Evolutionary conservation across 2,888 invertebrate species (phyloP).

Genomic region (Drosophila ezoana): DNA sequence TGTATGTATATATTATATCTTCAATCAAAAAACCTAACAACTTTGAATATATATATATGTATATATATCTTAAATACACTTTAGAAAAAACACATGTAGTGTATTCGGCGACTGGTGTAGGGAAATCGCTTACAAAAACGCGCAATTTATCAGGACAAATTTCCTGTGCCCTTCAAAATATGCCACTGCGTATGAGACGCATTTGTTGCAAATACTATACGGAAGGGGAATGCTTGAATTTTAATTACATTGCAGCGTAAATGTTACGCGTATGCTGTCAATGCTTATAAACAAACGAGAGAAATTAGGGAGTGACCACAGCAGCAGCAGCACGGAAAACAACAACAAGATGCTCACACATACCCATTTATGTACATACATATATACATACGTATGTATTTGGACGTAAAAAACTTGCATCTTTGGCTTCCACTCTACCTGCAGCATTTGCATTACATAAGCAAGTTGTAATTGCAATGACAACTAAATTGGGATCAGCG

Average conservation of each 20-base stretch:
- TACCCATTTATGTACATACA: not conserved
- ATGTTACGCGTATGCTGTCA: slow-evolving; percentile 19
- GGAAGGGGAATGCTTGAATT: not conserved
- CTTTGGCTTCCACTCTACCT: slow-evolving; percentile 2
- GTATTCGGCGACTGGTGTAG: not conserved
- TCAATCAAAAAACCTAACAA: too few species aligned
- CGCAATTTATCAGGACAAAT: slow-evolving; percentile 37
- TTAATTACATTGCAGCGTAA: slow-evolving; percentile 27
- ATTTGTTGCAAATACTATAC: slow-evolving; percentile 7
- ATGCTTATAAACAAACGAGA: slow-evolving; percentile 69
- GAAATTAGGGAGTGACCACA: slow-evolving; percentile 14
- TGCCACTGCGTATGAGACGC: not conserved
- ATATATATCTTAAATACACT: too few species aligned
- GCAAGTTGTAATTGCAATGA: slow-evolving; percentile 13
- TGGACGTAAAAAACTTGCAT: slow-evolving; percentile 9
- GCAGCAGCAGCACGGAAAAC: slow-evolving; percentile 12
- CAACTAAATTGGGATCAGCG: slow-evolving; percentile 7
- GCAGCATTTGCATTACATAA: slow-evolving; percentile 47
- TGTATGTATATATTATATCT: too few species aligned
- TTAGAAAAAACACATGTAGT: not conserved
- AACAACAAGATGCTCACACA: slow-evolving; percentile 15
- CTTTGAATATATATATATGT: too few species aligned
- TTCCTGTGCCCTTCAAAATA: slow-evolving; percentile 24
- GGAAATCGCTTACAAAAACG: slow-evolving; percentile 2
- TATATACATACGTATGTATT: not conserved